These are phyloP conservation scores for Apodemia mormo DNA, from an alignment of 2,888 invertebrate genomes.

Conservation along the genomic window DNA sequence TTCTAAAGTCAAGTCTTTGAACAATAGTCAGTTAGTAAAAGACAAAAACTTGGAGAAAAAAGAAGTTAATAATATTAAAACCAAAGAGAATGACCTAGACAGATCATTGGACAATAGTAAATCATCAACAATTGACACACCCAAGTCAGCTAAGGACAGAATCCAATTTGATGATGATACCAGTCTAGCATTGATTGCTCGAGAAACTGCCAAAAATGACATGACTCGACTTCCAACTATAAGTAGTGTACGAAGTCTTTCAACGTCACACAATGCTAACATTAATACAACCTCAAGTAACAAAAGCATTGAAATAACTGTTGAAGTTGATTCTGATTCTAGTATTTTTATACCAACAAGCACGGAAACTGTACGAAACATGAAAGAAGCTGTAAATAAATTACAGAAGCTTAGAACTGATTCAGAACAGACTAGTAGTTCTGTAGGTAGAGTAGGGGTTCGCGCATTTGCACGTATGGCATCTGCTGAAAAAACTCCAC, in stretches of 20 bases:
- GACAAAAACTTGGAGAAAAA: conserved; percentile 39
- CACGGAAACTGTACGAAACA: conserved; percentile 52
- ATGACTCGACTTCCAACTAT: conserved; percentile 57
- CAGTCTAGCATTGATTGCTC: conserved; percentile 54
- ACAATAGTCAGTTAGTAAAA: conserved; percentile 38
- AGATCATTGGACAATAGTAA: conserved; percentile 37
- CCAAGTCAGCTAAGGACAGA: conserved; percentile 48
- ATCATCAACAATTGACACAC: conserved; percentile 31
- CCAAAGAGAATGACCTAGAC: conserved; percentile 31
- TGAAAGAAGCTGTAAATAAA: conserved; percentile 56
- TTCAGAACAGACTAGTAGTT: conserved; percentile 41
- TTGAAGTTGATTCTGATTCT: conserved; percentile 48
- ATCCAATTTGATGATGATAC: conserved; percentile 58
- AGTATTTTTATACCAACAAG: conserved; percentile 60
- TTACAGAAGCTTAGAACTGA: conserved; percentile 52
- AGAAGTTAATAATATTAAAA: conserved; percentile 34
- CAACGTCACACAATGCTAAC: conserved; percentile 42
- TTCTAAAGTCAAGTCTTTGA: conserved; percentile 54
- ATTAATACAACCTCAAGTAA: conserved; percentile 31
- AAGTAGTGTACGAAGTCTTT: conserved; percentile 60
- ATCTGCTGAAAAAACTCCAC: conserved; percentile 45
- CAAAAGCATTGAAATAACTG: conserved; percentile 47
- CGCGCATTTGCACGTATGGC: conserved; percentile 70
- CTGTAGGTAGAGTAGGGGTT: conserved; percentile 66
- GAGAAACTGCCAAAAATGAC: conserved; percentile 41